Evolutionary conservation across 2,113 vertebrate genomes (phyloP).

Genomic region (Caretta caretta): DNA sequence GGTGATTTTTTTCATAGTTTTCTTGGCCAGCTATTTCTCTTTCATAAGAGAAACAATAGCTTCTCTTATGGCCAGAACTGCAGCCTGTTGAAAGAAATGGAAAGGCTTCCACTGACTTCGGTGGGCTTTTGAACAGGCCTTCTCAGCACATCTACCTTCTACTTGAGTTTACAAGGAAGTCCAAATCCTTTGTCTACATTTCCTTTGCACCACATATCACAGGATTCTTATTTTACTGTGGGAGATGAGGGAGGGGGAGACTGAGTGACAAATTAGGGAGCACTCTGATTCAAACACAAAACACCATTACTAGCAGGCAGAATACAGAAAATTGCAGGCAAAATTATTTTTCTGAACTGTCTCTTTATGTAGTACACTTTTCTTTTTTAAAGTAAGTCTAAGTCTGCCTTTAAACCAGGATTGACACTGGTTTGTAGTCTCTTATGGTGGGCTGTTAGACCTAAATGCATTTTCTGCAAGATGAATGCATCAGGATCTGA

Average conservation of each 20-base stretch:
- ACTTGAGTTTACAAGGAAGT: background rate
- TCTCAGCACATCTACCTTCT: background rate
- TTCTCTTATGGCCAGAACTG: background rate
- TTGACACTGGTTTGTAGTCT: background rate
- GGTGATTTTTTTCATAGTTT: background rate
- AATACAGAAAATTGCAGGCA: conserved; percentile 28
- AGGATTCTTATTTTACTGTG: background rate
- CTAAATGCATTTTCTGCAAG: conserved; percentile 36
- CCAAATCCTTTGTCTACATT: fast-evolving
- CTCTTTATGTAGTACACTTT: background rate
- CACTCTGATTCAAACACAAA: background rate
- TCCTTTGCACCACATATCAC: background rate
- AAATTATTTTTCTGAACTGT: conserved; percentile 49
- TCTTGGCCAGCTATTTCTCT: background rate
- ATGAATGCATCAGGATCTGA: conserved; percentile 58
- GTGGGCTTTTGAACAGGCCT: background rate
- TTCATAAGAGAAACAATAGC: background rate
- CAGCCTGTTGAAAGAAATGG: background rate
- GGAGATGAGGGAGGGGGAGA: background rate
- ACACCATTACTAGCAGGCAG: background rate
- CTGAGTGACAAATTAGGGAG: fast-evolving
- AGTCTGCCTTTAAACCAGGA: conserved; percentile 57
- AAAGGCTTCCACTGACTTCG: background rate
- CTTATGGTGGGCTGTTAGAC: conserved; percentile 37
- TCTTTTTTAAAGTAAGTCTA: background rate